Evolutionary conservation across 1,140 invertebrate genomes (phyloP).

Genomic region (Eupeodes corollae): DNA sequence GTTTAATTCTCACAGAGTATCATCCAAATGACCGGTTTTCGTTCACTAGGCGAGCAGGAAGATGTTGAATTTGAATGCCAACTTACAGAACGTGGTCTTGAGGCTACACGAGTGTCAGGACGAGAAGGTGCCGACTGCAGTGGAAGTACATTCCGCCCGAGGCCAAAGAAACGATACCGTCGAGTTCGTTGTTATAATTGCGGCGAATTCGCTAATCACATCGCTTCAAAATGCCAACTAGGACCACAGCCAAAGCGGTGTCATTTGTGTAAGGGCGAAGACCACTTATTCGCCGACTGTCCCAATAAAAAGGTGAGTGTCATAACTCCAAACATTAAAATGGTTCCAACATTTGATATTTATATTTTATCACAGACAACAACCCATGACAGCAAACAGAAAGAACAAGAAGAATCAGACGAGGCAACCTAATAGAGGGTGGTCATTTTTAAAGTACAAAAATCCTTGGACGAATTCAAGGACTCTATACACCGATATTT

Average conservation of each 20-base stretch:
- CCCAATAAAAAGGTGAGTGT: conserved; percentile 39
- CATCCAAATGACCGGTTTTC: conserved; percentile 77
- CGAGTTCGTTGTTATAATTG: conserved; percentile 89
- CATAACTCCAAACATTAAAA: background rate
- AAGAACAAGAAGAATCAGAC: too few relatives aligned
- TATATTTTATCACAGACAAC: too few relatives aligned
- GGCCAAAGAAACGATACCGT: conserved; percentile 63
- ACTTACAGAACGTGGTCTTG: conserved; percentile 69
- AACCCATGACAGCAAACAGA: too few relatives aligned
- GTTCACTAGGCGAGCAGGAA: conserved; percentile 76
- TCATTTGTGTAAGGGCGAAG: conserved; percentile 74
- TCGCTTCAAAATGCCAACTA: conserved; percentile 73
- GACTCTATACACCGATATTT: too few relatives aligned
- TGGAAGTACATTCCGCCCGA: conserved; percentile 61
- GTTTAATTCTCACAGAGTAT: conserved; percentile 54
- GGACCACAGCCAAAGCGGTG: conserved; percentile 81
- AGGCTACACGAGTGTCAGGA: conserved; percentile 72
- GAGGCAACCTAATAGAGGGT: too few relatives aligned
- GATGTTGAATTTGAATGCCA: conserved; percentile 77
- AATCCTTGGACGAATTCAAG: too few relatives aligned
- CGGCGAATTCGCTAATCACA: conserved; percentile 81
- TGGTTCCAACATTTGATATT: too few relatives aligned
- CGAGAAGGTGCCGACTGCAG: conserved; percentile 61
- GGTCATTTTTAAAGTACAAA: too few relatives aligned
- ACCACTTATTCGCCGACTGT: conserved; percentile 79